Percentiles rank a stretch among this genome's conserved stretches.
These are phyloP conservation scores for Drosophila teissieri DNA, from an alignment of 1,140 invertebrate species.

Conservation along the genomic window DNA sequence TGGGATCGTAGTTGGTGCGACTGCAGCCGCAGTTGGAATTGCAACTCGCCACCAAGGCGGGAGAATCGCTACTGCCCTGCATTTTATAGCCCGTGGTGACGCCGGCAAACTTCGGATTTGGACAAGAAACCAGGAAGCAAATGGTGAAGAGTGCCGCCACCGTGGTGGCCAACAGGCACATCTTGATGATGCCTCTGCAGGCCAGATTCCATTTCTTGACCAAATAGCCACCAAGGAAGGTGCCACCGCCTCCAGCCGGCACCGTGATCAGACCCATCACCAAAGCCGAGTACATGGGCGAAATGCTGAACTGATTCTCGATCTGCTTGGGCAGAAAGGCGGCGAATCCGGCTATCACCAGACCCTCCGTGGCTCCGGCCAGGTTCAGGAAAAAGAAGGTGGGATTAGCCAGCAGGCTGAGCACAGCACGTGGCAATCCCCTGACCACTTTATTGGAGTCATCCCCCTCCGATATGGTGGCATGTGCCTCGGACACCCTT, in stretches of 20 bases:
- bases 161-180: constrained; percentile 88
- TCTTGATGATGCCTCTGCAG: constrained; percentile 90
- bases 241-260: constrained; percentile 91
- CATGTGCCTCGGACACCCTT: constrained; percentile 90
- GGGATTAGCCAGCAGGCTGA: constrained; percentile 89
- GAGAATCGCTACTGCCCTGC: neutral
- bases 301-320: constrained; percentile 93
- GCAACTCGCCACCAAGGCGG: constrained; percentile 85
- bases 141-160: constrained; percentile 87
- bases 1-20: constrained; percentile 86
- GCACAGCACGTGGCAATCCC: constrained; percentile 87
- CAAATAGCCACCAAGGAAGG: constrained; percentile 92
- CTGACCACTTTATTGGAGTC: neutral
- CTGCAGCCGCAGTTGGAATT: constrained; percentile 88
- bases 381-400: constrained; percentile 93
- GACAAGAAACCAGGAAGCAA: constrained; percentile 90
- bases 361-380: constrained; percentile 91
- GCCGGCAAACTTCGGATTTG: constrained; percentile 90
- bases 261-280: constrained; percentile 91
- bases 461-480: constrained; percentile 77
- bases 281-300: constrained; percentile 89
- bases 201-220: constrained; percentile 90
- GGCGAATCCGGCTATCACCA: constrained; percentile 91
- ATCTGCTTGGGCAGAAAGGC: constrained; percentile 93
- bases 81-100: constrained; percentile 87